Conservation (phyloP, 2,888 invertebrate species). For the Tribolium freemani region DNA sequence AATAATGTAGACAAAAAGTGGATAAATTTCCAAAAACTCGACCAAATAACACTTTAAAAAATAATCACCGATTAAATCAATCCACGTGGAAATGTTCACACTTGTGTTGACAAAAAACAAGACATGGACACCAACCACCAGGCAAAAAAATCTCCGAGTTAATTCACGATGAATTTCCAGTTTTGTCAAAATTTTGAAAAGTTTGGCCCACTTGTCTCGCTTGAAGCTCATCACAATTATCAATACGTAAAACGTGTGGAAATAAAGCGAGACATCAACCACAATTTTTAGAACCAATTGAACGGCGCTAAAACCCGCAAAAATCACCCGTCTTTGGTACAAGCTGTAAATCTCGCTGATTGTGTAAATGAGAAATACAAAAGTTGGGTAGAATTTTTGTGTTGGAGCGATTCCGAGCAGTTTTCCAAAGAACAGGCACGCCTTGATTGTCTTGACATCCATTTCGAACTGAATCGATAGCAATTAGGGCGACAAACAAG, state of each 20-base stretch:
- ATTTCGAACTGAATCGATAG: background rate
- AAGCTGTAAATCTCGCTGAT: background rate
- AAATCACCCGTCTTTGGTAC: background rate
- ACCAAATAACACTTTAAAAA: background rate
- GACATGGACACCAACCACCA: background rate
- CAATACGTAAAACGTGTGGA: background rate
- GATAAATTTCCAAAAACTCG: background rate
- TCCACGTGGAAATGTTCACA: background rate
- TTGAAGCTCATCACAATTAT: background rate
- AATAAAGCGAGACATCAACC: background rate
- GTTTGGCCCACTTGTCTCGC: background rate
- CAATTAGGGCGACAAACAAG: too few relatives aligned
- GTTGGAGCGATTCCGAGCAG: background rate
- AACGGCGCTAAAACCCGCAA: background rate
- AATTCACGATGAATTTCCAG: background rate
- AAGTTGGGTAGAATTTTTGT: background rate
- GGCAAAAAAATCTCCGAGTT: background rate
- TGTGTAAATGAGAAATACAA: background rate
- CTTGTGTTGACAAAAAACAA: background rate
- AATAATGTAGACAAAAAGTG: background rate
- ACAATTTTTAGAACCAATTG: background rate
- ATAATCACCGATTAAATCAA: background rate
- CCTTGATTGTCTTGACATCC: background rate
- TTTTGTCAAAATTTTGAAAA: background rate
- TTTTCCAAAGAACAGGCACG: background rate